These are phyloP conservation scores for Zapus hudsonius DNA, from an alignment of 2,113 vertebrate genomes.

Conservation along the genomic window DNA sequence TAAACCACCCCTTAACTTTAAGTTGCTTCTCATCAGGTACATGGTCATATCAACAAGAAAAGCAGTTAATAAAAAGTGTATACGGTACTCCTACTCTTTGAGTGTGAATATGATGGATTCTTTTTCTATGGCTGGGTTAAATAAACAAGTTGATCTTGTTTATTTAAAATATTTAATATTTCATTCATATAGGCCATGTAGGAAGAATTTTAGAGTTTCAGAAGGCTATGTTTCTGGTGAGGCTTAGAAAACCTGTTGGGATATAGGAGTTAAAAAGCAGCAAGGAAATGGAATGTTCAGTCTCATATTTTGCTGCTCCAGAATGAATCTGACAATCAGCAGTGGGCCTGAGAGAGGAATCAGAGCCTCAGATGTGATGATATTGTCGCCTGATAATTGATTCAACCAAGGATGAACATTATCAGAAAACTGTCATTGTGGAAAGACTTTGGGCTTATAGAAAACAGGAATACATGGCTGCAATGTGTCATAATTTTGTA, in stretches of 20 bases:
- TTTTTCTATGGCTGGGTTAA: not conserved
- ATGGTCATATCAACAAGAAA: too few relatives aligned
- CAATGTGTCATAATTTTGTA: not conserved
- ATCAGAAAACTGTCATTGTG: not conserved
- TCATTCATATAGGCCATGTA: not conserved
- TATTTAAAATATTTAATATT: not conserved
- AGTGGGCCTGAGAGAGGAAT: not conserved
- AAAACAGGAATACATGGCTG: not conserved
- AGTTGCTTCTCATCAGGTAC: too few relatives aligned
- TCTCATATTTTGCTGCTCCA: too few relatives aligned
- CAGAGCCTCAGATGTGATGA: not conserved
- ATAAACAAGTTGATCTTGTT: too few relatives aligned
- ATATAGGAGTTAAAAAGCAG: not conserved
- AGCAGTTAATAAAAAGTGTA: not conserved
- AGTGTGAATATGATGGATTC: not conserved
- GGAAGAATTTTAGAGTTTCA: not conserved
- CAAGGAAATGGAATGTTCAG: not conserved
- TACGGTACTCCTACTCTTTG: accelerated
- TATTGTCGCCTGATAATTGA: not conserved
- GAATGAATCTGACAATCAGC: not conserved
- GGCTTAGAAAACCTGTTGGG: not conserved
- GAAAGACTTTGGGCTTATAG: not conserved
- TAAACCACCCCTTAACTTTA: too few relatives aligned
- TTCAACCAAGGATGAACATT: not conserved
- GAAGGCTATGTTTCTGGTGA: too few relatives aligned